Percentiles rank a stretch among this genome's conserved stretches.
phyloP scores from a whole-genome alignment of 1,140 invertebrate genomes.

The Drosophila kanapiae region DNA sequence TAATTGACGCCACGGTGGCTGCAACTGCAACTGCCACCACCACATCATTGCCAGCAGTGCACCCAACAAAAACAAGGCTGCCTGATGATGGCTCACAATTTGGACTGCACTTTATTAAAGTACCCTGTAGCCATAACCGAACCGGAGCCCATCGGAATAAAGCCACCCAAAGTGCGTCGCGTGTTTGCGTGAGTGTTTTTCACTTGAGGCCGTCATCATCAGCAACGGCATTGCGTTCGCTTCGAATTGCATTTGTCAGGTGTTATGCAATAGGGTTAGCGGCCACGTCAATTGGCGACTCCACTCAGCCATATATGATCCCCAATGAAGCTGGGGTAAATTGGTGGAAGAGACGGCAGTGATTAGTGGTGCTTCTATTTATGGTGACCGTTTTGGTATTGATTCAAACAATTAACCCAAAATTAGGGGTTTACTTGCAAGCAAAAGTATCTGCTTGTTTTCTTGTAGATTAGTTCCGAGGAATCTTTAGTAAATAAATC shows the following conservation, averaged over 20 bases:
- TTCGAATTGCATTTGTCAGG: constrained; percentile 40
- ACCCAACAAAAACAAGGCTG: constrained; percentile 10
- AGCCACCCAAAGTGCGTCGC: constrained; percentile 43
- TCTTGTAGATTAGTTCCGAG: neutral
- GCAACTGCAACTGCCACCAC: constrained; percentile 57
- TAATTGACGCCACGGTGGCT: constrained; percentile 82
- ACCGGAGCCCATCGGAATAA: constrained; percentile 1
- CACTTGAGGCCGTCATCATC: constrained; percentile 57
- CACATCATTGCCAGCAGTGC: constrained; percentile 17
- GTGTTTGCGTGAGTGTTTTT: constrained; percentile 62
- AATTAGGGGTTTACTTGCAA: neutral
- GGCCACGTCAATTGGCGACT: constrained; percentile 28
- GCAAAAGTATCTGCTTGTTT: neutral
- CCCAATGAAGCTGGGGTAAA: constrained; percentile 8
- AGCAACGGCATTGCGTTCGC: constrained; percentile 34
- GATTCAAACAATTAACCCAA: neutral
- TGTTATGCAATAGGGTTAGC: constrained; percentile 53
- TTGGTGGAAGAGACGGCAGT: neutral
- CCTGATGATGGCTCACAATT: constrained; percentile 53
- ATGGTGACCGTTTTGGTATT: neutral
- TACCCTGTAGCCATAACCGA: constrained; percentile 23
- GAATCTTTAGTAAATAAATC: neutral
- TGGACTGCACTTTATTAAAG: constrained; percentile 76
- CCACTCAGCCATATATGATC: constrained; percentile 17
- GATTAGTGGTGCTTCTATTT: neutral